Evolutionary conservation across 2,888 invertebrate genomes (phyloP).

Genomic region (Hybos culiciformis): DNA sequence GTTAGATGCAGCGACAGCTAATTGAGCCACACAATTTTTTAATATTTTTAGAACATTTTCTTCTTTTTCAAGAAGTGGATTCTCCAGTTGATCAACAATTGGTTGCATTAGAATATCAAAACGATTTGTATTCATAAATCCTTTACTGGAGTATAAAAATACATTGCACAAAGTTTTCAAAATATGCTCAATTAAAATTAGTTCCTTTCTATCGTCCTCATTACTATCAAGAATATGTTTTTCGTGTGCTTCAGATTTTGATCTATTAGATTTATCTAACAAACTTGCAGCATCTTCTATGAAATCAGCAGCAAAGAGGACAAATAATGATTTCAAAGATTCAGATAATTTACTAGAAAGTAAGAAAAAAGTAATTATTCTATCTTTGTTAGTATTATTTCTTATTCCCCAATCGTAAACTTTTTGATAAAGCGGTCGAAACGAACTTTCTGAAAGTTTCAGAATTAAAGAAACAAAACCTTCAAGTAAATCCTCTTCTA

Average conservation of each 20-base stretch:
- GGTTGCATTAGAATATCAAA: constrained; percentile 77
- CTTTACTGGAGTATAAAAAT: constrained; percentile 70
- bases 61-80: constrained; percentile 42
- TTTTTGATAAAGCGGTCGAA: constrained; percentile 76
- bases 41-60: constrained; percentile 46
- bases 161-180: constrained; percentile 61
- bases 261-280: constrained; percentile 53
- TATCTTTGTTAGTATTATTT: constrained; percentile 41
- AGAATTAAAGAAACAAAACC: constrained; percentile 68
- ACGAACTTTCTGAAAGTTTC: constrained; percentile 78
- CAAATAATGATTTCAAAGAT: constrained; percentile 72
- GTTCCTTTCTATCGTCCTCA: constrained; percentile 33
- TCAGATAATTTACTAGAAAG: constrained; percentile 65
- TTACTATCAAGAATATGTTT: not conserved
- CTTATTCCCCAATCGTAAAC: constrained; percentile 74
- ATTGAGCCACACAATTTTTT: constrained; percentile 67
- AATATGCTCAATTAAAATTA: constrained; percentile 54
- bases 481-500: constrained; percentile 63
- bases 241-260: constrained; percentile 28
- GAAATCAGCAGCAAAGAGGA: constrained; percentile 78
- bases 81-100: constrained; percentile 78
- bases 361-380: constrained; percentile 64
- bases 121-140: constrained; percentile 69
- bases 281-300: constrained; percentile 64
- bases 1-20: constrained; percentile 69